Base-by-base conservation (phyloP, 2,797 vertebrate species). In the Euthynnus affinis region DNA sequence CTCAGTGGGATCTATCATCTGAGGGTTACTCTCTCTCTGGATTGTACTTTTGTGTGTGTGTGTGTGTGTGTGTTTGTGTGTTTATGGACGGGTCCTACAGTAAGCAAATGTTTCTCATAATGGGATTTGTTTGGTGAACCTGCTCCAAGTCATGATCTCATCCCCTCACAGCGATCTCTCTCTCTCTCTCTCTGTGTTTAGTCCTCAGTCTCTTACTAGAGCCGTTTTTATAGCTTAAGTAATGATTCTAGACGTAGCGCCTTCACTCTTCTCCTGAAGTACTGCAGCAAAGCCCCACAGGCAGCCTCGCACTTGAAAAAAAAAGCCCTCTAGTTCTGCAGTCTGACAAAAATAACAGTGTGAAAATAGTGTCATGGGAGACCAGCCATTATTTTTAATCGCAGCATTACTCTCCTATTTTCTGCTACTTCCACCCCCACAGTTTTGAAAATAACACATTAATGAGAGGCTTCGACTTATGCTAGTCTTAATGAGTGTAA, bases 111-210 rank as follows among this genome's bases (percentile, higher is more conserved):
- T 58, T 29, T 75, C 57, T 81, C 53, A 25, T 89, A 85, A 89
- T 80, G 70, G 75, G 71, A 87, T 93, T 90, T 85, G 59, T 90
- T 82, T 82, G 70, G 77, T 82, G 68, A 85, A 80, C 53, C 55
- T 69, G 23, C 63, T 84, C 77, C 68, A 76, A 87, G 74, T 83
- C 78, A 74, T 91, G 88, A 90, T 89, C 82, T 91, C 81, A 88
- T 84, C 71, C 76, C 78, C 81, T 88, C 27, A 58, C 79, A 65
- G 63, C 44, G 15, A 71, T 82, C 27, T 29, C 27, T 29, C 66
- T 82, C 27, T 29, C 66, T 82, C 66, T 60, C 40, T 65, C 68
- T 55, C 55, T 25, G 27, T 60, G 64, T 74, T 63, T 76, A 74
- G 89, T 73, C 72, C 62, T 75, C 53, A 27, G 51, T 59, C 55